These are phyloP conservation scores for Augiades crinisus DNA, from an alignment of 2,888 invertebrate genomes.

Conservation along the genomic window DNA sequence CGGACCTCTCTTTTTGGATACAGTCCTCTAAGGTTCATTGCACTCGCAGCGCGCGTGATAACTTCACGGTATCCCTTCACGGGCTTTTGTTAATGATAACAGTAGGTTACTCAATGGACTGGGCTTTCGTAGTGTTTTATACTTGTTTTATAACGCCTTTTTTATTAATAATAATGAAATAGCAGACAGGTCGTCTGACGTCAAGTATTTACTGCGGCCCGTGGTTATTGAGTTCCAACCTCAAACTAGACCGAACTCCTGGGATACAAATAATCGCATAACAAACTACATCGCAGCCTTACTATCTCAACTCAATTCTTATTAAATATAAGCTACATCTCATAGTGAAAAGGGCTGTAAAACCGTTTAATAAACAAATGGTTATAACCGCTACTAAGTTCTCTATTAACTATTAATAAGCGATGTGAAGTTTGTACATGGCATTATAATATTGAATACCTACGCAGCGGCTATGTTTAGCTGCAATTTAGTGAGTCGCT, in stretches of 20 bases:
- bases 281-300: too few species aligned
- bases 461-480: not conserved
- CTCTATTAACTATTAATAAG: slow-evolving; percentile 1
- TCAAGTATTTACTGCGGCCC: too few species aligned
- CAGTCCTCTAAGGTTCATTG: slow-evolving; percentile 68
- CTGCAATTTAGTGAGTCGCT: slow-evolving; percentile 4
- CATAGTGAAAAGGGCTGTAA: too few species aligned
- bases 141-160: too few species aligned
- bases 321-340: too few species aligned
- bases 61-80: slow-evolving; percentile 9
- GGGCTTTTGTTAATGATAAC: slow-evolving; percentile 21
- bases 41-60: slow-evolving; percentile 20
- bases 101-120: slow-evolving; percentile 12
- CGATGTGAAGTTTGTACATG: slow-evolving; percentile 1
- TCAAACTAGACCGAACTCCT: too few species aligned
- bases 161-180: too few species aligned
- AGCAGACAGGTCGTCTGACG: too few species aligned
- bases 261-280: too few species aligned
- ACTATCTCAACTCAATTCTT: too few species aligned
- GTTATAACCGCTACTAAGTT: not conserved
- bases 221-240: too few species aligned
- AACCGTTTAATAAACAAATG: too few species aligned
- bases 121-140: not conserved
- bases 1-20: slow-evolving; percentile 67
- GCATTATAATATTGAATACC: slow-evolving; percentile 5